A percentile compares a stretch with the other conserved stretches of the same genome.
phyloP scores from a whole-genome alignment of 2,797 vertebrate genomes.

The Dromococcyx pavoninus region DNA sequence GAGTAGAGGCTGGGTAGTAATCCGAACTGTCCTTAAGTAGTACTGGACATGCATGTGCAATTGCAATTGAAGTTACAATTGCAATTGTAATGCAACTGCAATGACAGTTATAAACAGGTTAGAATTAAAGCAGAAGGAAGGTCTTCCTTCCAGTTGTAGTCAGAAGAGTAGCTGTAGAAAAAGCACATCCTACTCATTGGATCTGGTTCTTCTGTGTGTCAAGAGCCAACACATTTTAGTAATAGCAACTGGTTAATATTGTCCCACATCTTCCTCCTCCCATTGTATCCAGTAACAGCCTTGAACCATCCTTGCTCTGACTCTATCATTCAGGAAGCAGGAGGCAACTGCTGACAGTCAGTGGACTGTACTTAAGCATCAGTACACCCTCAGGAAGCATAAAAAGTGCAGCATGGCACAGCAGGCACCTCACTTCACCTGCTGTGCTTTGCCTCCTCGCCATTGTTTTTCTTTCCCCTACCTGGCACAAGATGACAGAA shows the following conservation, averaged over 20 bases:
- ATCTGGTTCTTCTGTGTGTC: background rate
- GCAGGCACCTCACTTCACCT: slow-evolving; percentile 28
- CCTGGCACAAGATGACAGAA: slow-evolving; percentile 9
- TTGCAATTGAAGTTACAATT: background rate
- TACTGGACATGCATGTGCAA: background rate
- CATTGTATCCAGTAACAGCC: slow-evolving; percentile 29
- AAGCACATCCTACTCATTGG: background rate
- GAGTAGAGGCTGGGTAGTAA: background rate
- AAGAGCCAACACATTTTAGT: background rate
- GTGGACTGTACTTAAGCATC: background rate
- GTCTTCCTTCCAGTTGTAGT: background rate
- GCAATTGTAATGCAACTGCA: background rate
- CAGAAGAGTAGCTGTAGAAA: background rate
- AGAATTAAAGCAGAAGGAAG: background rate
- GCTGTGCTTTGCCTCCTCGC: slow-evolving; percentile 20
- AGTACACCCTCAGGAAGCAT: background rate
- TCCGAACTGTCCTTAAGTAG: background rate
- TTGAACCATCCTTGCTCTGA: slow-evolving; percentile 21
- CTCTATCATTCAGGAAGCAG: slow-evolving; percentile 53
- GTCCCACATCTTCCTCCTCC: slow-evolving; percentile 19
- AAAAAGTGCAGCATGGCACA: slow-evolving; percentile 20
- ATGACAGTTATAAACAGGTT: background rate
- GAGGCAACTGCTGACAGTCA: slow-evolving; percentile 25
- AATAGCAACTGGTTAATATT: slow-evolving; percentile 19
- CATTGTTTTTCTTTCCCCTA: background rate